A percentile compares a stretch with the other conserved stretches of the same genome.
These are phyloP conservation scores for Esox niger DNA, from an alignment of 2,113 vertebrate genomes.

Conservation along the genomic window DNA sequence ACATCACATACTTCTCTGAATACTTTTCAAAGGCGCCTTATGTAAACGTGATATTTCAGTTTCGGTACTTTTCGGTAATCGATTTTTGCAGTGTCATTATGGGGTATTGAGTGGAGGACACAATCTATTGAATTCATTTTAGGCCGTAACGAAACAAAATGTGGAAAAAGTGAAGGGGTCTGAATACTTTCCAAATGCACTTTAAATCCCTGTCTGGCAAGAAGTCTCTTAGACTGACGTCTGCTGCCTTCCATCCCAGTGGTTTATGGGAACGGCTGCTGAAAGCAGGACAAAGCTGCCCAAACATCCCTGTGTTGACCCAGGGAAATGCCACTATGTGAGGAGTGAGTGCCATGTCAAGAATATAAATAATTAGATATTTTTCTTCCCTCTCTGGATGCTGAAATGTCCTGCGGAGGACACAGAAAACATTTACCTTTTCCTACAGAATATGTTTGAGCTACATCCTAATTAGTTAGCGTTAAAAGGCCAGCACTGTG, in stretches of 20 bases:
- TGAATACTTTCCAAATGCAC: background rate
- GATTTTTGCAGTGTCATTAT: too few species aligned
- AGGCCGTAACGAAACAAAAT: too few species aligned
- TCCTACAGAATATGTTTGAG: conserved; percentile 50
- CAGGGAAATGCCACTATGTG: conserved; percentile 70
- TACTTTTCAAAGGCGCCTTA: too few species aligned
- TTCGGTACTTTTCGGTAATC: too few species aligned
- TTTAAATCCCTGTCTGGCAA: conserved; percentile 27
- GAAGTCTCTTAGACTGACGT: conserved; percentile 17
- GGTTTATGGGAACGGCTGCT: conserved; percentile 49
- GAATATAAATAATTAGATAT: conserved; percentile 69
- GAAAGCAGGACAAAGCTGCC: conserved; percentile 61
- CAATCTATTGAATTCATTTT: too few species aligned
- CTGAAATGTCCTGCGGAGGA: conserved; percentile 26
- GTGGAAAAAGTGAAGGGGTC: too few species aligned
- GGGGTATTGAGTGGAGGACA: too few species aligned
- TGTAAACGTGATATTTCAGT: too few species aligned
- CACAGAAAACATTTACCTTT: conserved; percentile 37
- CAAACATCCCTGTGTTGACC: conserved; percentile 68
- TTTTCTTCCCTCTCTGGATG: conserved; percentile 43
- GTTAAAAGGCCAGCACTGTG: too few species aligned
- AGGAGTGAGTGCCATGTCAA: conserved; percentile 64
- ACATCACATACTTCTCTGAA: too few species aligned
- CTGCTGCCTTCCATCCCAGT: conserved; percentile 28
- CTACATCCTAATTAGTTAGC: too few species aligned